Conservation (phyloP, 1,140 invertebrate species). For the Drosophila kurseongensis region DNA sequence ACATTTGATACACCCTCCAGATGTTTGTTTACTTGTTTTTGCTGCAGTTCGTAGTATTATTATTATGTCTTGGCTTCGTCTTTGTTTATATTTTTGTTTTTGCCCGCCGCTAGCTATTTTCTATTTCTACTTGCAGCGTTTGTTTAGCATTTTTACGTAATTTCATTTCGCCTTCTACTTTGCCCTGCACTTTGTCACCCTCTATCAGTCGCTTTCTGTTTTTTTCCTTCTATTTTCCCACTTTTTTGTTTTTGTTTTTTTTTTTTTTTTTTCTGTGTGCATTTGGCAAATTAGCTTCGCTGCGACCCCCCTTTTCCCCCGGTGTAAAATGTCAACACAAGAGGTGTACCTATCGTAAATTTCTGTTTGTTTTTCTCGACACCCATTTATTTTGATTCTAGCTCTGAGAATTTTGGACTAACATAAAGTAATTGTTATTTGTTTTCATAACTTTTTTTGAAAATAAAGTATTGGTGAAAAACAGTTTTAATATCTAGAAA, state of each 20-base stretch:
- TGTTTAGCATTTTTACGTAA: constrained; percentile 67
- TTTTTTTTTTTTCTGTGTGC: constrained; percentile 34
- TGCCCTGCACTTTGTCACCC: constrained; percentile 53
- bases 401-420: background rate
- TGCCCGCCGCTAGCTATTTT: constrained; percentile 6
- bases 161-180: constrained; percentile 47
- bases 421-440: background rate
- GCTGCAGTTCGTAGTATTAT: constrained; percentile 26
- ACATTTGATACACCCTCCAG: constrained; percentile 16
- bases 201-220: constrained; percentile 3
- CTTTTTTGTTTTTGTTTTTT: background rate
- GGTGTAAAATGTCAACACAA: constrained; percentile 60
- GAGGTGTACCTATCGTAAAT: constrained; percentile 37
- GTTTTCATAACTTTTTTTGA: too few relatives aligned
- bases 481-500: too few relatives aligned
- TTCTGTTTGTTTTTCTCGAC: constrained; percentile 24
- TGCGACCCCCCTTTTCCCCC: constrained; percentile 1
- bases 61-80: constrained; percentile 22
- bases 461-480: too few relatives aligned
- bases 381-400: background rate
- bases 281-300: constrained; percentile 57
- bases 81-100: constrained; percentile 52
- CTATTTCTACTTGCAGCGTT: constrained; percentile 31
- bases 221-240: background rate
- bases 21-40: constrained; percentile 40